phyloP scores from a whole-genome alignment of 2,797 vertebrate species.

The Tauraco hartlaubi region DNA sequence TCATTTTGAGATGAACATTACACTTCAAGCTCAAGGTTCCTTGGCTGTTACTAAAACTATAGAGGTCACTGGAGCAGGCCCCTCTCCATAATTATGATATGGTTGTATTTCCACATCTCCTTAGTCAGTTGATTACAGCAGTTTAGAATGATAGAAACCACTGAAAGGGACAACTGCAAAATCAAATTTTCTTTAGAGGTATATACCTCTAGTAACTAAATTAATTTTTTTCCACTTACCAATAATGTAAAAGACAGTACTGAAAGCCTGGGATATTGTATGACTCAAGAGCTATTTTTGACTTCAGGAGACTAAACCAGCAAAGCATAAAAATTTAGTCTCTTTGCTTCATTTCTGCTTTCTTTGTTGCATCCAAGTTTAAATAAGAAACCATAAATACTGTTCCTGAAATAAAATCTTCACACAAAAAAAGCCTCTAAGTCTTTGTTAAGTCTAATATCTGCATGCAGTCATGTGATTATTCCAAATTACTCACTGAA shows the following conservation, averaged over 20 bases:
- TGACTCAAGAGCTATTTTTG: constrained; percentile 1
- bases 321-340: constrained; percentile 17
- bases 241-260: not conserved
- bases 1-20: not conserved
- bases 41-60: not conserved
- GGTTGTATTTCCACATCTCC: not conserved
- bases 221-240: not conserved
- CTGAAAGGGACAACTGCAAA: constrained; percentile 1
- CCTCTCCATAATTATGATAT: not conserved
- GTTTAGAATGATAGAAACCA: not conserved
- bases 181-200: not conserved
- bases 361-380: constrained; percentile 16
- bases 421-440: not conserved
- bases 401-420: constrained; percentile 29
- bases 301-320: constrained; percentile 8
- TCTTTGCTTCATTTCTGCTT: constrained; percentile 9
- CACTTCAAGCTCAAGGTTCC: not conserved
- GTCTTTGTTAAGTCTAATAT: constrained; percentile 32
- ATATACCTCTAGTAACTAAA: not conserved
- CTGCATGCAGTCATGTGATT: not conserved
- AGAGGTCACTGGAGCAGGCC: not conserved
- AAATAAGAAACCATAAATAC: constrained; percentile 47
- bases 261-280: not conserved
- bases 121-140: not conserved
- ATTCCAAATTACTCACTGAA: constrained; percentile 37